phyloP scores from a whole-genome alignment of 2,888 invertebrate species.

The Tachina grossa region DNA sequence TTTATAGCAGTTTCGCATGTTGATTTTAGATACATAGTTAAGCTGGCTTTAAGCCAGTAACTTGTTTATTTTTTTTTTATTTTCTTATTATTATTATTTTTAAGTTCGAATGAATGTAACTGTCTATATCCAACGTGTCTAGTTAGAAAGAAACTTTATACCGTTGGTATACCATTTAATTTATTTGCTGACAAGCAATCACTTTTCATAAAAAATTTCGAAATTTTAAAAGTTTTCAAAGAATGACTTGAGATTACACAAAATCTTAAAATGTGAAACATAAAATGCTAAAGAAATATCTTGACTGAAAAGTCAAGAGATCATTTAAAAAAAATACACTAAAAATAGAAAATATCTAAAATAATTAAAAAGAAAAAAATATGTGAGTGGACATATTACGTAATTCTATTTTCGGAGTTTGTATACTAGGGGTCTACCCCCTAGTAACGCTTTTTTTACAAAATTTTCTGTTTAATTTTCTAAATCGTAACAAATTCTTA shows the following conservation, averaged over 20 bases:
- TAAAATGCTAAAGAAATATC: not conserved
- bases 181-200: slow-evolving; percentile 66
- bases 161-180: slow-evolving; percentile 57
- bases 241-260: not conserved
- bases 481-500: no score
- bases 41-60: slow-evolving; percentile 62
- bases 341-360: slow-evolving; percentile 8
- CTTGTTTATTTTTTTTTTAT: slow-evolving; percentile 41
- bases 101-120: slow-evolving; percentile 60
- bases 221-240: slow-evolving; percentile 13
- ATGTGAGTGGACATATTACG: no score
- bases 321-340: not conserved
- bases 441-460: no score
- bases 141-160: slow-evolving; percentile 61
- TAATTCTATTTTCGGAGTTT: no score
- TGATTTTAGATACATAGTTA: slow-evolving; percentile 36
- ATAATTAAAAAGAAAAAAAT: no score
- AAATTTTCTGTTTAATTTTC: no score
- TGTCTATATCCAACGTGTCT: slow-evolving; percentile 59
- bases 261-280: not conserved
- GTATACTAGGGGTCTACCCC: no score
- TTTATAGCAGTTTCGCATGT: slow-evolving; percentile 37
- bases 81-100: not conserved
- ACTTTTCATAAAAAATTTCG: slow-evolving; percentile 40
- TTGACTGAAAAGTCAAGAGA: not conserved